Evolutionary conservation across 2,888 invertebrate species (phyloP).

Genomic region (Patella pellucida): DNA sequence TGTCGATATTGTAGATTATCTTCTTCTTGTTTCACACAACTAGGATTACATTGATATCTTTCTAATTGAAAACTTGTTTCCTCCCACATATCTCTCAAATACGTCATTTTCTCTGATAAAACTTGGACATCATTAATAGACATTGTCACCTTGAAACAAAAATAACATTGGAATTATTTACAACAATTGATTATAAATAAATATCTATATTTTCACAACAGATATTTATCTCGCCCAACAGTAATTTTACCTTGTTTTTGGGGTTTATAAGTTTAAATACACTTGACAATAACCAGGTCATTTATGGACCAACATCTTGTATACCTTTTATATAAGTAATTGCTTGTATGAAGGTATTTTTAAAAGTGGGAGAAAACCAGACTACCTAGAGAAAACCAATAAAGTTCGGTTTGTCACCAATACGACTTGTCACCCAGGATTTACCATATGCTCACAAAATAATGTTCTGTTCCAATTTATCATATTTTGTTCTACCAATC

Average conservation of each 20-base stretch:
- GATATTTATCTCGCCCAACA: not conserved
- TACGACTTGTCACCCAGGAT: no score
- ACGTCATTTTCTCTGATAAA: constrained; percentile 73
- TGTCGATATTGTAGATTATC: constrained; percentile 78
- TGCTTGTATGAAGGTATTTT: no score
- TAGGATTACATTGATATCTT: constrained; percentile 83
- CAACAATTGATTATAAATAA: not conserved
- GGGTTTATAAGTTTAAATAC: not conserved
- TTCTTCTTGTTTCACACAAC: constrained; percentile 86
- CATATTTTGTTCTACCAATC: no score
- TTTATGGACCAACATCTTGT: no score
- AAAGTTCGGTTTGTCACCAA: no score
- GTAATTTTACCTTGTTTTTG: not conserved
- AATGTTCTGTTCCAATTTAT: no score
- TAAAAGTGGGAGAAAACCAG: no score
- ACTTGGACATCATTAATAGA: constrained; percentile 45
- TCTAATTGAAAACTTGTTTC: constrained; percentile 94
- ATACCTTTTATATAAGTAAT: no score
- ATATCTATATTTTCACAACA: not conserved
- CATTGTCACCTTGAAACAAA: constrained; percentile 45
- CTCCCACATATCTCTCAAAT: constrained; percentile 90
- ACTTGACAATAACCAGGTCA: no score
- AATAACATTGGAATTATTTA: not conserved
- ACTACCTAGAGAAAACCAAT: no score
- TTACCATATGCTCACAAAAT: no score